A percentile compares a stretch with the other conserved stretches of the same genome.
Conservation (phyloP, 2,888 invertebrate species). For the Strigamia transsilvanica region DNA sequence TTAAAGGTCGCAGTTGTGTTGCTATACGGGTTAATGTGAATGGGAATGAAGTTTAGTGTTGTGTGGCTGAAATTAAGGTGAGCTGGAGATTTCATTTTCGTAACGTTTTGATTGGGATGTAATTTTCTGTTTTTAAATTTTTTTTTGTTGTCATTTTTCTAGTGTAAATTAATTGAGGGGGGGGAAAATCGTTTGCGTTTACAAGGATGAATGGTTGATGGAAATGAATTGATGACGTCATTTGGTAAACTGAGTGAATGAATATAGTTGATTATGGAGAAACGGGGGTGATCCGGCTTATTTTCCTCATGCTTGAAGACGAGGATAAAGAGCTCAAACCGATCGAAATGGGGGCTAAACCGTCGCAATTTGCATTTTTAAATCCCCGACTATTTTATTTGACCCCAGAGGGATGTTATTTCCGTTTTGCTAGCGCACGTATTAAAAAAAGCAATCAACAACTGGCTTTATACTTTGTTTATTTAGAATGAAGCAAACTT, state of each 20-base stretch:
- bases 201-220: neutral
- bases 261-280: slow-evolving; percentile 18
- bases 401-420: slow-evolving; percentile 43
- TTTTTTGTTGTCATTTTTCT: neutral
- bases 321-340: slow-evolving; percentile 48
- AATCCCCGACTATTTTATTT: slow-evolving; percentile 33
- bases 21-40: too few species aligned
- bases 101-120: neutral
- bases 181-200: neutral
- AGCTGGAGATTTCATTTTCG: neutral
- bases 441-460: slow-evolving; percentile 44
- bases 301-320: slow-evolving; percentile 31
- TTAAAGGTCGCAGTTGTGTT: neutral
- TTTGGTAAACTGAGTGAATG: slow-evolving; percentile 22
- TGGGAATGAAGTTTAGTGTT: too few species aligned
- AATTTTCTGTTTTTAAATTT: neutral
- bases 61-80: neutral
- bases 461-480: slow-evolving; percentile 38
- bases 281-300: slow-evolving; percentile 28
- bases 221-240: slow-evolving; percentile 33
- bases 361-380: slow-evolving; percentile 40
- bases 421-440: neutral
- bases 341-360: slow-evolving; percentile 45
- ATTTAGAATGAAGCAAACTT: slow-evolving; percentile 11
- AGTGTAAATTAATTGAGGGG: neutral